Conservation (phyloP, 2,113 vertebrate genomes). For the Varanus komodoensis region DNA sequence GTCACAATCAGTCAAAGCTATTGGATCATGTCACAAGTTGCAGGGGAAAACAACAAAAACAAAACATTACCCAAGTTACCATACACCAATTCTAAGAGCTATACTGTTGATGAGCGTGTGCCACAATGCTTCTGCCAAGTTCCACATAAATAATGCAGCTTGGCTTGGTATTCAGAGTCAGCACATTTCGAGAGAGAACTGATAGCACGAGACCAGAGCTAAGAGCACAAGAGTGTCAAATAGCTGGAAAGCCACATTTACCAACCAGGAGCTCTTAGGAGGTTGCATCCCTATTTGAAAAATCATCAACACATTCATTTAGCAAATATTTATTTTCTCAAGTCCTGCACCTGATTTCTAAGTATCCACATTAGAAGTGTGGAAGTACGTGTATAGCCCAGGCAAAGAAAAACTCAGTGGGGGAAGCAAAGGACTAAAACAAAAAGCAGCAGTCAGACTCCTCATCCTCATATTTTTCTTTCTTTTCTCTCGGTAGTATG, state of each 20-base stretch:
- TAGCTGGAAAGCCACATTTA: background rate
- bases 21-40: background rate
- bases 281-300: background rate
- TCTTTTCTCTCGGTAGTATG: background rate
- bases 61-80: background rate
- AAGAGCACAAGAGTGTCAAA: background rate
- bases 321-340: background rate
- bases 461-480: background rate
- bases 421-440: background rate
- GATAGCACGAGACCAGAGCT: background rate
- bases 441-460: background rate
- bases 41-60: background rate
- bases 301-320: background rate
- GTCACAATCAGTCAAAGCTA: background rate
- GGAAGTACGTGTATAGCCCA: background rate
- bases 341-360: background rate
- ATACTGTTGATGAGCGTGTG: constrained; percentile 15
- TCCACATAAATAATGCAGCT: constrained; percentile 22
- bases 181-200: constrained; percentile 4
- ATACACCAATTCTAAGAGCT: constrained; percentile 27
- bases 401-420: background rate
- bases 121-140: background rate
- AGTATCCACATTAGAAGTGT: background rate
- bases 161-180: background rate
- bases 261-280: background rate